Base-by-base conservation (phyloP, 2,113 vertebrate genomes). In the cat (Felis catus) region DNA sequence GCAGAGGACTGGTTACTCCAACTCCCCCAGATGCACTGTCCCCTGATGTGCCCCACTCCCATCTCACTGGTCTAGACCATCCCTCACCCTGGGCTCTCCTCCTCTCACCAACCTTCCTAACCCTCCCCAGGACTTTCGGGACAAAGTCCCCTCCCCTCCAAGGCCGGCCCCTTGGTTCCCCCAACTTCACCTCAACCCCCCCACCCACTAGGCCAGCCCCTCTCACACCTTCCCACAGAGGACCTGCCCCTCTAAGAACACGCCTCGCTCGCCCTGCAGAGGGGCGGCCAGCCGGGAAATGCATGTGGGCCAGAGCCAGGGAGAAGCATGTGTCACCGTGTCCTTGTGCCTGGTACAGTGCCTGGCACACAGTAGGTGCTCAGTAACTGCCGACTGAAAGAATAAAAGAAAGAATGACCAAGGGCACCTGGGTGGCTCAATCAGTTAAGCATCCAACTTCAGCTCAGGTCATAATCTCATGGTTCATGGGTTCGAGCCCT, bases 241-340 rank as follows among this genome's bases (percentile, higher is more conserved):
- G 71, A 53, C 1, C 68, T 27, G n/a, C 16, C 63, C 41, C 18
- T 33, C 27, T 29, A 25, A n/a, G 41, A n/a, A 74, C 15, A 18
- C 5, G 19, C 83, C 41, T 18, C 41, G 27, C 41, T 45, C 7
- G 19, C 63, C 81, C 90, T 58, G 29, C 14, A 6, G 27, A 63
- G 58, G 29, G 55, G 27, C 10, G 55, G 36, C 27, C 58, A 48
- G 92, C 70, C 78, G 31, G 53, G 27, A 65, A 88, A 45, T 1
- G 2, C 61, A 14, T 5, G 2, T 5, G 25, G 90, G 76, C 48
- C 61, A 55, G 41, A 36, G n/a, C 83, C 21, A 25, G 0, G 7
- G 1, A 25, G 33, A 45, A 36, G 14, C 39, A 14, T 5, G 19
- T 0, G 27, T 6, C 18, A 2, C 45, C 0, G 0, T 8, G 66